phyloP scores from a whole-genome alignment of 2,888 invertebrate genomes.

The Trichogramma dendrolimi region DNA sequence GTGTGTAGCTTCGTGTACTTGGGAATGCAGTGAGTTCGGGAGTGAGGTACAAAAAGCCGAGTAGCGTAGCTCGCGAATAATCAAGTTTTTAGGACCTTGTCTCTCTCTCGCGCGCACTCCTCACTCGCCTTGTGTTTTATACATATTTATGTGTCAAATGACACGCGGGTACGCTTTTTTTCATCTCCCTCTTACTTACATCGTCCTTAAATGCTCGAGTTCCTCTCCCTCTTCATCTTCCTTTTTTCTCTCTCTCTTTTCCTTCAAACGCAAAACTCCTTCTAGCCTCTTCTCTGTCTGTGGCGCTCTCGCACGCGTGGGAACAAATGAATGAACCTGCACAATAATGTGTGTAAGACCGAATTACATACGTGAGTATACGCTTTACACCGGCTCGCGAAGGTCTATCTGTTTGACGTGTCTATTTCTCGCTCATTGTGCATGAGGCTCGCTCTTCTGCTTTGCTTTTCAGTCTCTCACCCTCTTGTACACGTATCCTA shows the following conservation, averaged over 20 bases:
- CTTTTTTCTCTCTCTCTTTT: constrained; percentile 14
- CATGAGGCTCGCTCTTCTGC: no score
- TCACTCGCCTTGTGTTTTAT: constrained; percentile 50
- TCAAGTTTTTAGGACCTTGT: constrained; percentile 1
- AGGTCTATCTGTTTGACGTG: constrained; percentile 5
- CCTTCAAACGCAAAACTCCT: background rate
- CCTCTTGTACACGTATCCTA: no score
- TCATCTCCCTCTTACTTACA: constrained; percentile 8
- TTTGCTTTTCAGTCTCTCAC: no score
- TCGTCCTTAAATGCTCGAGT: constrained; percentile 24
- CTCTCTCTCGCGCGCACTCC: constrained; percentile 24
- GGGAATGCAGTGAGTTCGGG: no score
- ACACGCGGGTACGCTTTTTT: constrained; percentile 34
- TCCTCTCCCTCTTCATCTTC: constrained; percentile 4
- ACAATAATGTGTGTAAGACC: constrained; percentile 14
- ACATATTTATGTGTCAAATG: constrained; percentile 48
- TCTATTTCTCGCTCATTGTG: no score
- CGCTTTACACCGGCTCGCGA: constrained; percentile 4
- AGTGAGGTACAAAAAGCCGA: no score
- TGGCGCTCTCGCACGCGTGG: constrained; percentile 2
- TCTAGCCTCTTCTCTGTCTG: background rate
- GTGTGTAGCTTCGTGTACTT: no score
- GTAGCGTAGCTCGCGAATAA: no score
- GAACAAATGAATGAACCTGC: constrained; percentile 19
- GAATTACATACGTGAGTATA: no score